Evolutionary conservation across 2,113 vertebrate genomes (phyloP), one percentile per base, ranked within the genome.

Genomic region (Pandion haliaetus): DNA sequence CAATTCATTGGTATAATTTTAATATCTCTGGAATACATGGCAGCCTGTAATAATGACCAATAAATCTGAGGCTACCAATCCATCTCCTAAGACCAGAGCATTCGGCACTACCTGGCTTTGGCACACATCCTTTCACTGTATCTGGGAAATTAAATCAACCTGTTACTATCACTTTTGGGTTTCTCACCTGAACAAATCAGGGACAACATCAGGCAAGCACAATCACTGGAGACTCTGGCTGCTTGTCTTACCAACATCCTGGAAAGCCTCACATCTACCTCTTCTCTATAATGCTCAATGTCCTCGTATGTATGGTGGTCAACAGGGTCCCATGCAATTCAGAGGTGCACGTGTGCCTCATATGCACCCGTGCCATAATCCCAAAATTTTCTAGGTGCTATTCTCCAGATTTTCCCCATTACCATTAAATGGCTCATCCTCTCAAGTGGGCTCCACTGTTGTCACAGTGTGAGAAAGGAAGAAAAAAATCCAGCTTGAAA

Each of bases 311-410:
- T 59, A 52, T 20, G n/a, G 45, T 83, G 23, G 44, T 24, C 61
- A 34, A 58, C 20, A 71, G 28, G 4, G 38, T 45, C 17, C 9
- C 29, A 25, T 3, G 21, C 24, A 12, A 42, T 69, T 82, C 83
- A 76, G 12, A 57, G 18, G 11, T 49, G 42, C 11, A 31, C 0
- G 0, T 36, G 23, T 26, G 10, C 55, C 21, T 87, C 78, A 66
- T 16, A 62, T n/a, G 31, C 24, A 67, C 29, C n/a, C 49, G 28
- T 57, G 29, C 32, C 66, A 50, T 10, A 93, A 38, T 1, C 13
- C 45, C 12, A 14, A 54, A 62, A 57, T 49, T 52, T 42, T 40
- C 50, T n/a, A 36, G 1, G 8, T 24, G 12, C 17, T 78, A 6
- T 44, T 78, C 29, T 71, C 74, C 44, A 71, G 23, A 38, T 76